Percentiles rank a stretch among this genome's conserved stretches.
Evolutionary conservation across 2,797 vertebrate species (phyloP).

Genomic region (Pagetopsis macropterus): DNA sequence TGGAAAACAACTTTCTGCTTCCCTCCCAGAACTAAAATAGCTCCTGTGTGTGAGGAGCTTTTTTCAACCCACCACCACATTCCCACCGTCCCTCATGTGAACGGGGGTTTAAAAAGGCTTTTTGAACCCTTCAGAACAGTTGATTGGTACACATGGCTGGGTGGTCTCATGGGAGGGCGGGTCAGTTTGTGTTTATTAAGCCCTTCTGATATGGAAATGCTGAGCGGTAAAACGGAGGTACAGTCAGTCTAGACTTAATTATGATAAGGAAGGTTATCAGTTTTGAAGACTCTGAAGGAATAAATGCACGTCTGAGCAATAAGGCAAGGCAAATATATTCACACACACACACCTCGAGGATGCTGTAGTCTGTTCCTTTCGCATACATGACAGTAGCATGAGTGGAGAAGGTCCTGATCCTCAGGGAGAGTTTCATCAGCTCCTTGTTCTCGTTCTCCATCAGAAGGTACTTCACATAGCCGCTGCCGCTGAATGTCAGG

Average conservation of each 20-base stretch:
- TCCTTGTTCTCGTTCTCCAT: constrained; percentile 96
- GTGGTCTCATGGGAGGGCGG: constrained; percentile 21
- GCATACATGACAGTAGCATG: constrained; percentile 97
- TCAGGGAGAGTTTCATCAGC: constrained; percentile 94
- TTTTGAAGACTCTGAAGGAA: neutral
- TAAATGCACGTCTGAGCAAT: neutral
- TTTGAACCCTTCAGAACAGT: constrained; percentile 51
- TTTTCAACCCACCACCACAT: constrained; percentile 68
- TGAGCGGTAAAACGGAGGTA: constrained; percentile 10
- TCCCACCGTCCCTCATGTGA: constrained; percentile 72
- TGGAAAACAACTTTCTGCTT: constrained; percentile 74
- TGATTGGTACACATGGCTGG: constrained; percentile 25
- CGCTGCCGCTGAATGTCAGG: constrained; percentile 91
- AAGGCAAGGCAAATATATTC: neutral
- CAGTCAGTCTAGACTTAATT: constrained; percentile 34
- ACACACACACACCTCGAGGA: constrained; percentile 88
- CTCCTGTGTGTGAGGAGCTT: constrained; percentile 48
- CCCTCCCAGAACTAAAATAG: constrained; percentile 80
- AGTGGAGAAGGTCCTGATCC: constrained; percentile 90
- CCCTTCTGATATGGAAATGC: constrained; percentile 52
- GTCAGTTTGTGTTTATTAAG: constrained; percentile 44
- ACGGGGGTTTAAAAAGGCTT: constrained; percentile 56
- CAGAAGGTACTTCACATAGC: constrained; percentile 93
- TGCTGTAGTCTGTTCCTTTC: constrained; percentile 97
- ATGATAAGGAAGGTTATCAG: constrained; percentile 31